These are phyloP conservation scores for Centruroides sculpturatus DNA, from an alignment of 1,140 invertebrate species.

Conservation along the genomic window DNA sequence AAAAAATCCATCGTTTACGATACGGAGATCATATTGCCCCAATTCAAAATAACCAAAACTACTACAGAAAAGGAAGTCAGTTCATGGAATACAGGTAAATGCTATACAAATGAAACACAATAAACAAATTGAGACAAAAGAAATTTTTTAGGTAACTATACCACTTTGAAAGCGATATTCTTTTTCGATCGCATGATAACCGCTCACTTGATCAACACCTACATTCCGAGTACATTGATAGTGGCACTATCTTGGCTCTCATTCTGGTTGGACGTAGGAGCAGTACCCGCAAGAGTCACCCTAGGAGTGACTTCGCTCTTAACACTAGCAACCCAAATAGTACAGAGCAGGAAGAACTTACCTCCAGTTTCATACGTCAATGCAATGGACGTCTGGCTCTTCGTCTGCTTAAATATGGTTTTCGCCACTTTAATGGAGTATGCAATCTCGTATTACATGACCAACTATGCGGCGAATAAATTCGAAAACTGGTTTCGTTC, in stretches of 20 bases:
- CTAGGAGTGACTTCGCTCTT: slow-evolving; percentile 16
- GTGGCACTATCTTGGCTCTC: slow-evolving; percentile 22
- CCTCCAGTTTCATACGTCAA: slow-evolving; percentile 10
- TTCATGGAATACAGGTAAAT: too few species aligned
- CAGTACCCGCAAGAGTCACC: slow-evolving; percentile 27
- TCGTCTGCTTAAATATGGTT: slow-evolving; percentile 8
- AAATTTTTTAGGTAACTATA: background rate
- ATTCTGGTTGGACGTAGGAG: slow-evolving; percentile 30
- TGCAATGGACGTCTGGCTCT: slow-evolving; percentile 13
- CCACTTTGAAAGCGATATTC: slow-evolving; percentile 6
- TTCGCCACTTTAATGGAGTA: slow-evolving; percentile 7
- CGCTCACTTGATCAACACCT: slow-evolving; percentile 15
- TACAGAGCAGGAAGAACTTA: background rate
- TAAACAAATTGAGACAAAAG: too few species aligned
- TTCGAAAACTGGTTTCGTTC: too few species aligned
- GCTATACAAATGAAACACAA: too few species aligned
- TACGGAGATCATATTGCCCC: too few species aligned
- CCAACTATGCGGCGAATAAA: too few species aligned
- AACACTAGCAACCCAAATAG: slow-evolving; percentile 6
- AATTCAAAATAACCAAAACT: too few species aligned
- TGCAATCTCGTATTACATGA: slow-evolving; percentile 1
- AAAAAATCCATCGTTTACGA: too few species aligned
- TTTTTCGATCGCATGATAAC: slow-evolving; percentile 14
- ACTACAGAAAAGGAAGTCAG: too few species aligned
- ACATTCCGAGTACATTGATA: slow-evolving; percentile 17